Evolutionary conservation across 1,140 invertebrate genomes (phyloP).

Genomic region (Lordiphosa stackelbergi): DNA sequence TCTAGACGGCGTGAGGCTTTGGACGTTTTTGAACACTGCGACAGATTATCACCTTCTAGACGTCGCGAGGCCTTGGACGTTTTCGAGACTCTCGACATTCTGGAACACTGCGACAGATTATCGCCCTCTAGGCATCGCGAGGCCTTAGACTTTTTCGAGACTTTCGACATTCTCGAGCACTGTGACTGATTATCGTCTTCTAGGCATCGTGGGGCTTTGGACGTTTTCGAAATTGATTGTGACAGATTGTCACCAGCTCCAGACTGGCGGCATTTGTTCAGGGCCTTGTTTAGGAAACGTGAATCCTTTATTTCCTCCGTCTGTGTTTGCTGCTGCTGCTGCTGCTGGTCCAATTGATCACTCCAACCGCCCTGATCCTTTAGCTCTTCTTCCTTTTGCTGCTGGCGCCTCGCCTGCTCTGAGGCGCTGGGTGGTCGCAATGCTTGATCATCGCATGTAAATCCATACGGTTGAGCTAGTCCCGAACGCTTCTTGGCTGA

Average conservation of each 20-base stretch:
- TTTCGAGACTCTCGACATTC: background rate
- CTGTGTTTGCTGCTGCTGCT: background rate
- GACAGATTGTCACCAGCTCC: background rate
- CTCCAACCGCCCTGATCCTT: conserved; percentile 18
- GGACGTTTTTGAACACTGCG: conserved; percentile 1
- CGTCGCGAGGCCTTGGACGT: background rate
- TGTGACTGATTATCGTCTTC: background rate
- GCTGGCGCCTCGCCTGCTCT: background rate
- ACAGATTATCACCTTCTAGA: no score
- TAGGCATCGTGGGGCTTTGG: no score
- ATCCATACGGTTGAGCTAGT: conserved; percentile 13
- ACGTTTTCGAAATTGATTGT: background rate
- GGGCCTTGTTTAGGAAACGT: background rate
- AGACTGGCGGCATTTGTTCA: background rate
- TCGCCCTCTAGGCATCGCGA: no score
- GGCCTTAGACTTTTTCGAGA: background rate
- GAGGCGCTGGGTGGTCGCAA: background rate
- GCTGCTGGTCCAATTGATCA: background rate
- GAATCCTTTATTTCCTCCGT: background rate
- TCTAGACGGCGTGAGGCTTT: background rate
- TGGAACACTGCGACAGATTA: background rate
- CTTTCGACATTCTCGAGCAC: background rate
- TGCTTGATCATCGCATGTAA: background rate
- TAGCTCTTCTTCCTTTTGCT: background rate
- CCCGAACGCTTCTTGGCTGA: conserved; percentile 13